Conservation (phyloP, 2,888 invertebrate genomes). For the Pristionchus arcanus region DNA sequence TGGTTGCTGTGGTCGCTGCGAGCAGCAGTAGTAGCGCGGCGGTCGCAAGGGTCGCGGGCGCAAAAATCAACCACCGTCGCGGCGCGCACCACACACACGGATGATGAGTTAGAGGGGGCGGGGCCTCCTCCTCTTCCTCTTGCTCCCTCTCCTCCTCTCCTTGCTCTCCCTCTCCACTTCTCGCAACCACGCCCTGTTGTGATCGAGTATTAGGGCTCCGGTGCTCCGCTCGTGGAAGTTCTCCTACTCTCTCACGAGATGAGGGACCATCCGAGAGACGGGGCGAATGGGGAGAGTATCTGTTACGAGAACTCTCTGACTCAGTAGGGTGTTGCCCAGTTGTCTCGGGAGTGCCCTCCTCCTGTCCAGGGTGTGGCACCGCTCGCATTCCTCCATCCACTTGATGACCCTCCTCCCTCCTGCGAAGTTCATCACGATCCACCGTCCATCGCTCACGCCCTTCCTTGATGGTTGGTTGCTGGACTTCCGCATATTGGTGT, state of each 20-base stretch:
- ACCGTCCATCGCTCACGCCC: not conserved
- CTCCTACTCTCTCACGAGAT: not conserved
- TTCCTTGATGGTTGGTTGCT: not conserved
- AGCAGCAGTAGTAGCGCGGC: slow-evolving; percentile 65
- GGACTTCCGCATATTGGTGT: slow-evolving; percentile 13
- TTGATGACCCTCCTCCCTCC: not conserved
- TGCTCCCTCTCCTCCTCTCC: slow-evolving; percentile 58
- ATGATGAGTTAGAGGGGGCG: slow-evolving; percentile 54
- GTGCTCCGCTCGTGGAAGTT: not conserved
- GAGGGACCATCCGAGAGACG: not conserved
- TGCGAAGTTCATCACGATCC: not conserved
- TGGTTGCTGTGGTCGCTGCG: slow-evolving; percentile 79
- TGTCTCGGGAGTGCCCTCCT: not conserved
- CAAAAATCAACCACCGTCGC: slow-evolving; percentile 67
- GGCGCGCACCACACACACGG: slow-evolving; percentile 64
- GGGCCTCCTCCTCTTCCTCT: slow-evolving; percentile 55
- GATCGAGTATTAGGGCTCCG: slow-evolving; percentile 43
- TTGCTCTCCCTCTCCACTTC: slow-evolving; percentile 36
- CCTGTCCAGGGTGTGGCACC: slow-evolving; percentile 35
- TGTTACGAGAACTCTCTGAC: not conserved
- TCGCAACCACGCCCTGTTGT: slow-evolving; percentile 55
- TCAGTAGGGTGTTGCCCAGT: slow-evolving; percentile 39
- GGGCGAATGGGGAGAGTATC: not conserved
- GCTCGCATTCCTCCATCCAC: slow-evolving; percentile 16
- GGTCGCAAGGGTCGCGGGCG: slow-evolving; percentile 69